Base-by-base conservation (phyloP, 2,797 vertebrate genomes). In the Helicolenus hilgendorfi region DNA sequence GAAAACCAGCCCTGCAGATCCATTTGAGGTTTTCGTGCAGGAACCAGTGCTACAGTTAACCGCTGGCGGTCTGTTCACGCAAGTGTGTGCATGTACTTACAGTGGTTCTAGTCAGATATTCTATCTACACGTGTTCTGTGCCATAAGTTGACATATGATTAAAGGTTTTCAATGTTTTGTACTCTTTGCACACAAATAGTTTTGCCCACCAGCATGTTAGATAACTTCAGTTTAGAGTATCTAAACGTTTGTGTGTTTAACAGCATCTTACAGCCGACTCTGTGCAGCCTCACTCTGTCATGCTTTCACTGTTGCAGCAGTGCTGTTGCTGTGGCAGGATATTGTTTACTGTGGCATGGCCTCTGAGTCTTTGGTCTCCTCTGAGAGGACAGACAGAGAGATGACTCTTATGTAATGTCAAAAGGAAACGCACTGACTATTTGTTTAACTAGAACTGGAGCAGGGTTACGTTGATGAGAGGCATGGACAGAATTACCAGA, bases 1-100 rank as follows among this genome's bases (percentile, higher is more conserved):
- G 86, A 89, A 91, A 94, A 91, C 53, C 87, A 72, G 79, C 58
- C 38, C 85, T 85, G 85, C 80, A 72, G 83, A 89, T 79, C 76
- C 36, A 68, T 79, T 89, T 76, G 29, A 81, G 91, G 56, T 81
- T 94, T 91, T 80, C 20, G 20, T 68, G 29, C 80, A 76, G 72
- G 35, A 85, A 78, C 65, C 31, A 36, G 63, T 4, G 1, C 36
- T 76, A 29, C 68, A 82, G 49, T 71, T 75, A 41, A 36, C 31
- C n/a, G 18, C 62, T 70, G 70, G 53, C 49, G 65, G 24, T 31
- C 49, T 77, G 53, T 41, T 31, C 36, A 20, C 26, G 35, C 8
- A 13, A 13, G n/a, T 36, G n/a, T 41, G 63, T 63, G 53, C 62
- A 38, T 73, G 70, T n/a, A 60, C 53, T 79, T 33, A 9, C 1